Percentiles rank a stretch among this genome's conserved stretches.
Evolutionary conservation across 1,140 invertebrate genomes (phyloP).

Genomic region (Papilio polyxenes): DNA sequence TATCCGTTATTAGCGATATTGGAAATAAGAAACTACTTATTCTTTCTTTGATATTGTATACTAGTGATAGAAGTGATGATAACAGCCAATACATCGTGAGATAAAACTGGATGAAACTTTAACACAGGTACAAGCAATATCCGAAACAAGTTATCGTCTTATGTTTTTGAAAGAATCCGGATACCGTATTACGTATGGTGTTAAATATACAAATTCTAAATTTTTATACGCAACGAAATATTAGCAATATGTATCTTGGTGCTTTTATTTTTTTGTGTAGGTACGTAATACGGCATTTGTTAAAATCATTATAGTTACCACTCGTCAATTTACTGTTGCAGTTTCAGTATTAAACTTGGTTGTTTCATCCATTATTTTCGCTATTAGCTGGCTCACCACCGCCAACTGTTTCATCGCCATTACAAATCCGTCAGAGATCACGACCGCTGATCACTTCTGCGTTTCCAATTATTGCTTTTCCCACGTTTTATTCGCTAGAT

Average conservation of each 20-base stretch:
- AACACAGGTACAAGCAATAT: not conserved
- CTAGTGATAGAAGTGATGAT: not conserved
- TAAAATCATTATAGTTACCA: not conserved
- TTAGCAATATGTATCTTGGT: too few species aligned
- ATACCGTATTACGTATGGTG: not conserved
- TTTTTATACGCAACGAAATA: too few species aligned
- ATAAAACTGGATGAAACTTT: not conserved
- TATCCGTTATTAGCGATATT: constrained; percentile 2
- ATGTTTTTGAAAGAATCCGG: not conserved
- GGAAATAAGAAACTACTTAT: not conserved
- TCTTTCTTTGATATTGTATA: not conserved
- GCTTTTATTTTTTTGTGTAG: too few species aligned
- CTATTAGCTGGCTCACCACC: not conserved
- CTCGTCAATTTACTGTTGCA: not conserved
- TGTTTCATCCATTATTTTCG: constrained; percentile 18
- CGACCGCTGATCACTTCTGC: constrained; percentile 50
- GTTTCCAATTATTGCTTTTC: constrained; percentile 54
- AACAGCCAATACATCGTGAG: not conserved
- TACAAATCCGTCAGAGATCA: constrained; percentile 46
- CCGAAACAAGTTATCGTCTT: not conserved
- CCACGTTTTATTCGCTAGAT: constrained; percentile 46
- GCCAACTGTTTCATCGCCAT: constrained; percentile 30
- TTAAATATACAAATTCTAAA: not conserved
- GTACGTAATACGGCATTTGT: not conserved
- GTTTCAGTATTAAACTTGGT: not conserved